Conservation (phyloP, 2,113 vertebrate genomes). For the Antechinus flavipes region DNA sequence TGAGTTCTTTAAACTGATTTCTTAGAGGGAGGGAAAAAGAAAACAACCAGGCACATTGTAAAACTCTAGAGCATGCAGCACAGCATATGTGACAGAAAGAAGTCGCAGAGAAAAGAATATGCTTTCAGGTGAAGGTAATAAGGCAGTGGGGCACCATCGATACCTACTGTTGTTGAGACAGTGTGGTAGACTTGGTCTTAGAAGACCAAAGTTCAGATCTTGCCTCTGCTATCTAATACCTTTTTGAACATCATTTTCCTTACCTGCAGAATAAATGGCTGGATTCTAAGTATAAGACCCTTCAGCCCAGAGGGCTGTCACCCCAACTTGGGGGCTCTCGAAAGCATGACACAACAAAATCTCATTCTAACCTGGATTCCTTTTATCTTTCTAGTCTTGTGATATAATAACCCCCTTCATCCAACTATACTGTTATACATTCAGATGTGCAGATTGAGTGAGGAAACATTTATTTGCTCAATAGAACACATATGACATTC, state of each 20-base stretch:
- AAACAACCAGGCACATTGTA: conserved; percentile 14
- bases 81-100: background rate
- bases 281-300: background rate
- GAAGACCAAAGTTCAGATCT: background rate
- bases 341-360: no score
- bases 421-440: no score
- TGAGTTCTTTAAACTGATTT: conserved; percentile 1
- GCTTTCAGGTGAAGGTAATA: background rate
- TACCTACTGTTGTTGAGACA: background rate
- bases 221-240: background rate
- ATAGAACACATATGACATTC: no score
- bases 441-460: no score
- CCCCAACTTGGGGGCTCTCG: no score
- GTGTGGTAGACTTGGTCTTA: background rate
- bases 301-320: no score
- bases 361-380: no score
- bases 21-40: background rate
- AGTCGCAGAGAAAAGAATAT: background rate
- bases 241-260: background rate
- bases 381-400: no score
- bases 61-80: background rate
- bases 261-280: background rate
- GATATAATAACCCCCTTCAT: no score
- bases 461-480: no score
- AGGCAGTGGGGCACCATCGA: background rate